phyloP scores from a whole-genome alignment of 2,797 vertebrate species.

The Mionectes olivaceus region DNA sequence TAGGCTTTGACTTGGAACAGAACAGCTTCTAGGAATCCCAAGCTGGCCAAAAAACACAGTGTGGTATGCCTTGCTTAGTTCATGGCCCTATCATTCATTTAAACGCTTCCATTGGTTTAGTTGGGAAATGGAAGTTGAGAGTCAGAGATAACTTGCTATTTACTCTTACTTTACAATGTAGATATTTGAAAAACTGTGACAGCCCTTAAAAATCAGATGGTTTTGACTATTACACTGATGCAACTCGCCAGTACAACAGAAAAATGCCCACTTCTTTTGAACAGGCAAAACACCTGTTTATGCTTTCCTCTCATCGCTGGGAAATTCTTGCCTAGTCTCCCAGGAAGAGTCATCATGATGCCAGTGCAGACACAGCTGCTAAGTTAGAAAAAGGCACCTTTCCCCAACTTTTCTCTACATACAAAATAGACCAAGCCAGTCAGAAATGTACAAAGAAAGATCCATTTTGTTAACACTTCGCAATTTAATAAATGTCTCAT shows the following conservation, averaged over 20 bases:
- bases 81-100: background rate
- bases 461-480: background rate
- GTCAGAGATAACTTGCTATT: background rate
- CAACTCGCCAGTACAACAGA: background rate
- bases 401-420: background rate
- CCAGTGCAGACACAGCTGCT: background rate
- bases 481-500: background rate
- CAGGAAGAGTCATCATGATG: background rate
- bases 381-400: background rate
- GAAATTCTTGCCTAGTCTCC: background rate
- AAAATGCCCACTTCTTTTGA: background rate
- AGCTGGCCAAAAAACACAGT: background rate
- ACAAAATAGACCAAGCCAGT: background rate
- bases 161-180: background rate
- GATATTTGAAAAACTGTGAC: background rate
- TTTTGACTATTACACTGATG: background rate
- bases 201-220: background rate
- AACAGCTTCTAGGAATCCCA: background rate
- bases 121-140: background rate
- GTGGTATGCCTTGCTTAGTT: background rate
- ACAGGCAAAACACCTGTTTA: background rate
- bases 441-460: background rate
- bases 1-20: slow-evolving; percentile 16
- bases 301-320: background rate
- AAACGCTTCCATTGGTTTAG: background rate